These are phyloP conservation scores for Furcifer pardalis DNA, from an alignment of 2,797 vertebrate species.

Conservation along the genomic window DNA sequence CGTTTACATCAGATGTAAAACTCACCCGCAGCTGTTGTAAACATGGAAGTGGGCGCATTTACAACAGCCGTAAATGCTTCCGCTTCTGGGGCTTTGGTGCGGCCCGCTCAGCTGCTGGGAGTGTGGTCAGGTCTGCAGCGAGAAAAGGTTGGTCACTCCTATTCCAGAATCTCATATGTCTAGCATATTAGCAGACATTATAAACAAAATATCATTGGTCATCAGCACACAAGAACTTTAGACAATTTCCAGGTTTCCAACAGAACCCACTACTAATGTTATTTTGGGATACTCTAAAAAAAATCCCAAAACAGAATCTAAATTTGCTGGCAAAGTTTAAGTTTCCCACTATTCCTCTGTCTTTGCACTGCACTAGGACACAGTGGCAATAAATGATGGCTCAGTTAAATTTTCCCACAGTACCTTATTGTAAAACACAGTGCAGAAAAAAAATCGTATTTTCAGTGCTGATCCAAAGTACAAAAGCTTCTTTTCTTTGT, in stretches of 20 bases:
- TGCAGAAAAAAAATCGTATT: neutral
- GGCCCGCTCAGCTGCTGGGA: no score
- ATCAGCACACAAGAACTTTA: neutral
- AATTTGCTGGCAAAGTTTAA: neutral
- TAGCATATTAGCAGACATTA: neutral
- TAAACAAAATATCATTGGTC: neutral
- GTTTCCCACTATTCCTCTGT: neutral
- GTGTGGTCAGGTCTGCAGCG: no score
- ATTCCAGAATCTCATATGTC: no score
- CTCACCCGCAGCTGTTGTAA: no score
- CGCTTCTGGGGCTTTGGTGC: no score
- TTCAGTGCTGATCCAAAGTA: neutral
- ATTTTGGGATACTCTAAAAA: neutral
- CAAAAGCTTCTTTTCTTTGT: neutral
- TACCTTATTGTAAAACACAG: neutral
- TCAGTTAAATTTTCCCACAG: neutral
- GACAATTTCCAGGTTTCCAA: neutral
- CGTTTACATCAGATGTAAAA: no score
- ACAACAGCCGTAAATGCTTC: no score
- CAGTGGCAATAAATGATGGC: no score
- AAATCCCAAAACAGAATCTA: no score
- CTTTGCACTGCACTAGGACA: no score
- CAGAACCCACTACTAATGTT: neutral
- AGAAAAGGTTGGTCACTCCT: no score
- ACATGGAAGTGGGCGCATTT: no score